Percentiles rank a stretch among this genome's conserved stretches.
These are phyloP conservation scores for Coptotermes formosanus DNA, from an alignment of 1,140 invertebrate genomes.

Conservation along the genomic window DNA sequence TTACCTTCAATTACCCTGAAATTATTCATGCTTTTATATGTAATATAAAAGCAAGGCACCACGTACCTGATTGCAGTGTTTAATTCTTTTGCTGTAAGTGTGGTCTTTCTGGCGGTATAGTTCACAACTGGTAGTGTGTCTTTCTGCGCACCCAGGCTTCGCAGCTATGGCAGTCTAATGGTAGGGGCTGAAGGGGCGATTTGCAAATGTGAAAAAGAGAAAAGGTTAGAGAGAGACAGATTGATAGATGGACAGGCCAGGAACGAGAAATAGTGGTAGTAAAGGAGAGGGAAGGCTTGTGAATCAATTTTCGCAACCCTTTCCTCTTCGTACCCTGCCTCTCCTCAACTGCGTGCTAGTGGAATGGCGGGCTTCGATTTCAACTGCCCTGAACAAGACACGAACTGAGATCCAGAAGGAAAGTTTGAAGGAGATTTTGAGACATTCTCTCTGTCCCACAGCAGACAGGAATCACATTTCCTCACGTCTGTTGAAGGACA, in stretches of 20 bases:
- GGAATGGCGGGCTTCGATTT: neutral
- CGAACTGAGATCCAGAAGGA: neutral
- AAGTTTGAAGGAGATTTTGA: neutral
- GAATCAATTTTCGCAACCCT: conserved; percentile 18
- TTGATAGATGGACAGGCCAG: neutral
- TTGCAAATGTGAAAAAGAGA: neutral
- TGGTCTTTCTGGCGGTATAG: neutral
- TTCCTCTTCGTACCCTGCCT: neutral
- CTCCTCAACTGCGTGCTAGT: neutral
- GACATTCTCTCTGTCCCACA: neutral
- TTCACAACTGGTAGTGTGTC: neutral
- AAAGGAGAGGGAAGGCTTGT: neutral
- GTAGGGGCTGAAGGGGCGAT: neutral
- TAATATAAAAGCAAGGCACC: too few relatives aligned
- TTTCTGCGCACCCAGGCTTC: too few relatives aligned
- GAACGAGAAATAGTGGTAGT: neutral
- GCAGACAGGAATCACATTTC: neutral
- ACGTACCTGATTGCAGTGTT: neutral
- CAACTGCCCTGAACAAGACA: neutral
- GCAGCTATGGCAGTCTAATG: neutral
- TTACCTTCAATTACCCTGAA: too few relatives aligned
- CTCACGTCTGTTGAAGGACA: neutral
- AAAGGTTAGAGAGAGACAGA: neutral
- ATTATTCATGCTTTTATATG: too few relatives aligned
- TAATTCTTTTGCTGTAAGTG: neutral